A percentile compares a stretch with the other conserved stretches of the same genome.
Evolutionary conservation across 2,113 vertebrate species (phyloP).

Genomic region (Callopanchax toddi): DNA sequence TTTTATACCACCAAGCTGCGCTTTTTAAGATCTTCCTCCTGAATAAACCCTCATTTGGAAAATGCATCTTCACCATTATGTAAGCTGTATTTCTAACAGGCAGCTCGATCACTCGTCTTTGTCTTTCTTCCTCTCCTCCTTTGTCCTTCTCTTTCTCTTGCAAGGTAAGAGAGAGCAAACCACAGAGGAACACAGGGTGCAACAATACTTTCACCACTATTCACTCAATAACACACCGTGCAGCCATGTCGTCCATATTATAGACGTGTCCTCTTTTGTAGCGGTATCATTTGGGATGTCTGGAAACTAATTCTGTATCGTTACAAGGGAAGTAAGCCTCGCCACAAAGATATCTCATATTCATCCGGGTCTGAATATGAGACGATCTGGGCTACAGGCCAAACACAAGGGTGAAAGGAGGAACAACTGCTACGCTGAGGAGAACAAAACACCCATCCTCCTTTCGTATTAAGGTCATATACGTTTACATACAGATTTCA

Average conservation of each 20-base stretch:
- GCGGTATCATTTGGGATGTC: slow-evolving; percentile 49
- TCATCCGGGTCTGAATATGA: slow-evolving; percentile 62
- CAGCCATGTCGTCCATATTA: slow-evolving; percentile 33
- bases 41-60: slow-evolving; percentile 1
- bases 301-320: slow-evolving; percentile 50
- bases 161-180: slow-evolving; percentile 43
- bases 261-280: slow-evolving; percentile 40
- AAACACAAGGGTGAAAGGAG: slow-evolving; percentile 46
- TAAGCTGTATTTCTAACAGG: background rate
- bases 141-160: slow-evolving; percentile 14
- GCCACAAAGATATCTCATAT: slow-evolving; percentile 42
- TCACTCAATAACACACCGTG: slow-evolving; percentile 44
- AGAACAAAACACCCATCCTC: slow-evolving; percentile 29
- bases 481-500: slow-evolving; percentile 29
- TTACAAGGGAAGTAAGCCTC: slow-evolving; percentile 55
- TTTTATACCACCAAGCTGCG: background rate
- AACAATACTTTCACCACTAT: slow-evolving; percentile 42
- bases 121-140: background rate
- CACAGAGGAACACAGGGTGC: slow-evolving; percentile 41
- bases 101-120: background rate
- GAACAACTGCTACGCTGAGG: slow-evolving; percentile 40
- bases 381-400: slow-evolving; percentile 59
- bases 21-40: slow-evolving; percentile 1
- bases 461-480: slow-evolving; percentile 17
- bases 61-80: slow-evolving; percentile 2